phyloP scores from a whole-genome alignment of 1,140 invertebrate genomes.

The Metaphire vulgaris region DNA sequence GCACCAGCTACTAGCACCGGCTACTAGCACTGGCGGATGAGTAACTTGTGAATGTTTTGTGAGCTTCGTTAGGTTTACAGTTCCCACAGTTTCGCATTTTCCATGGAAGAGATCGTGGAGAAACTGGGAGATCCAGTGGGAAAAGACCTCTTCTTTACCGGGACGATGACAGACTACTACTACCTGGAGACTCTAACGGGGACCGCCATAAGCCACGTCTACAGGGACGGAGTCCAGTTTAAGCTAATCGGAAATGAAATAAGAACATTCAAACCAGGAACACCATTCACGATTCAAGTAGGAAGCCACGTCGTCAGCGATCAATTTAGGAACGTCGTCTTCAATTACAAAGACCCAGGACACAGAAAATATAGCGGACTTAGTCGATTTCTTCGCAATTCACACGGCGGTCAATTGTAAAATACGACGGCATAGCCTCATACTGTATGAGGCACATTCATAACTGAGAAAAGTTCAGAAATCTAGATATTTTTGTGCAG shows the following conservation, averaged over 20 bases:
- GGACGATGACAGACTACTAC: neutral
- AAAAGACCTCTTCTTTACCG: slow-evolving; percentile 2
- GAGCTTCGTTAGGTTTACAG: too few relatives aligned
- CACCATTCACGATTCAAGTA: slow-evolving; percentile 13
- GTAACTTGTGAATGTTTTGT: neutral
- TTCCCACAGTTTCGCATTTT: slow-evolving; percentile 6
- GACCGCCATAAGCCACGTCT: slow-evolving; percentile 1
- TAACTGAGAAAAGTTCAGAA: too few relatives aligned
- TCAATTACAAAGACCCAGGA: too few relatives aligned
- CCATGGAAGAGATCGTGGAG: slow-evolving; percentile 5
- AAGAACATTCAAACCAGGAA: slow-evolving; percentile 17
- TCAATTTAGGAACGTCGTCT: too few relatives aligned
- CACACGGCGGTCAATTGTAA: too few relatives aligned
- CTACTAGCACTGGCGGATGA: neutral
- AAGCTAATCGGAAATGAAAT: neutral
- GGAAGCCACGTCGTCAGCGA: too few relatives aligned
- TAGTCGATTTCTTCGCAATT: too few relatives aligned
- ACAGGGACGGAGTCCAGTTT: slow-evolving; percentile 6
- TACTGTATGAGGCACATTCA: too few relatives aligned
- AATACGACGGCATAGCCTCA: too few relatives aligned
- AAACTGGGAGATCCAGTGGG: neutral
- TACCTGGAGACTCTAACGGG: slow-evolving; percentile 7
- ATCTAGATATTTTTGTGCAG: too few relatives aligned
- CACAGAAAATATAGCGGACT: too few relatives aligned
- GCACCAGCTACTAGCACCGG: too few relatives aligned